Conservation (phyloP, 2,797 vertebrate species). For the Sylvia borin region DNA sequence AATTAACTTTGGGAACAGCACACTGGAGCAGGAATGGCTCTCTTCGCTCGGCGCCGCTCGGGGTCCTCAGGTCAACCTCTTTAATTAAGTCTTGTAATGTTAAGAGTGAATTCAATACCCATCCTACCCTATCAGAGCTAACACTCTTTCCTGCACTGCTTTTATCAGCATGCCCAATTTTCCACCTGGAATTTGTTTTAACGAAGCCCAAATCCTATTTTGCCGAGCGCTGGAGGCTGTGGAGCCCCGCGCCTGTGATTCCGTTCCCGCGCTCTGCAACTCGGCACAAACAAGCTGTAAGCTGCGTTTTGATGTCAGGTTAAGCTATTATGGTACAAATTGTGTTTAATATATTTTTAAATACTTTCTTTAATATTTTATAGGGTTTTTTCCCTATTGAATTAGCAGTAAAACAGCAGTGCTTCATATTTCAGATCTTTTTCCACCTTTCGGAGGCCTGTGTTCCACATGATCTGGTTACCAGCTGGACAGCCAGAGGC, state of each 20-base stretch:
- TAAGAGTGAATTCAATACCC: slow-evolving; percentile 65
- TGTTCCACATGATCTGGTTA: slow-evolving; percentile 63
- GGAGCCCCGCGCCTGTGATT: background rate
- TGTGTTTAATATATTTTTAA: slow-evolving; percentile 74
- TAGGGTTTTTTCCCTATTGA: slow-evolving; percentile 62
- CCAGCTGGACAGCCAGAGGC: slow-evolving; percentile 68
- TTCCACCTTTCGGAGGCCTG: slow-evolving; percentile 58
- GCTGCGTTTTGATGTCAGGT: slow-evolving; percentile 50
- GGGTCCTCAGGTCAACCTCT: slow-evolving; percentile 70
- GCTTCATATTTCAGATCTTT: slow-evolving; percentile 67
- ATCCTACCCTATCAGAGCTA: slow-evolving; percentile 65
- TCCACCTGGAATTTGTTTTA: slow-evolving; percentile 72
- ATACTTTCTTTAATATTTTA: slow-evolving; percentile 75
- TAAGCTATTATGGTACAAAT: slow-evolving; percentile 72
- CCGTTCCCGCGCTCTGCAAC: slow-evolving; percentile 5
- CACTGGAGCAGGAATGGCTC: slow-evolving; percentile 28
- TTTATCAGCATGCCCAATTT: slow-evolving; percentile 71
- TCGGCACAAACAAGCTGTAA: slow-evolving; percentile 50
- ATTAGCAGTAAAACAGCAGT: slow-evolving; percentile 67
- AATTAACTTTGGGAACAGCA: slow-evolving; percentile 50
- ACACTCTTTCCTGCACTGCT: slow-evolving; percentile 57
- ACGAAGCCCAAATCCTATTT: slow-evolving; percentile 67
- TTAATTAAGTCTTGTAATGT: slow-evolving; percentile 71
- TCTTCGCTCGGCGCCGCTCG: slow-evolving; percentile 39
- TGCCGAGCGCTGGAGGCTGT: slow-evolving; percentile 29